Conservation (phyloP, 2,888 invertebrate species). For the Drosophila paramelanica region DNA sequence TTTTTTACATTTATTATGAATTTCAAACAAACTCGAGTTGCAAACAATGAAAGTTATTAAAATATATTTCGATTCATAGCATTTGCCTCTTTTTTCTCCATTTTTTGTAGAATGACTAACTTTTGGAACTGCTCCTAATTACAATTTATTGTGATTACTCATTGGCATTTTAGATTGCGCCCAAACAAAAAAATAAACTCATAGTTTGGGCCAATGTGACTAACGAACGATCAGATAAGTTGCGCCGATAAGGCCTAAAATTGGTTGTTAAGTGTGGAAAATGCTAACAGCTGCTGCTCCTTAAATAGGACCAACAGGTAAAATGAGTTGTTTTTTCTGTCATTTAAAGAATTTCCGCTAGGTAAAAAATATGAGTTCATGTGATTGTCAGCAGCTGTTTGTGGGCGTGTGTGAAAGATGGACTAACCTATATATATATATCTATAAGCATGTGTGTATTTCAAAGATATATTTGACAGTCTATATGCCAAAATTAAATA, state of each 20-base stretch:
- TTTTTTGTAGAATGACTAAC: slow-evolving; percentile 34
- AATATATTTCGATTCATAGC: slow-evolving; percentile 12
- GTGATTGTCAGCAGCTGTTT: slow-evolving; percentile 61
- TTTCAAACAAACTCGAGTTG: slow-evolving; percentile 40
- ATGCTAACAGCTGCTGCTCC: slow-evolving; percentile 40
- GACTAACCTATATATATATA: slow-evolving; percentile 21
- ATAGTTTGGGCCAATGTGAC: slow-evolving; percentile 44
- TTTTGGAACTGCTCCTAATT: slow-evolving; percentile 48
- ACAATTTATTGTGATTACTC: slow-evolving; percentile 55
- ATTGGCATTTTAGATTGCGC: slow-evolving; percentile 44
- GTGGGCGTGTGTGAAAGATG: slow-evolving; percentile 60
- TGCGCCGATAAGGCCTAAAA: slow-evolving; percentile 40
- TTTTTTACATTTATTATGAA: slow-evolving; percentile 34
- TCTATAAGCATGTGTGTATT: not conserved
- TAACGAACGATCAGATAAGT: slow-evolving; percentile 56
- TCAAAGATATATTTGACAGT: slow-evolving; percentile 38
- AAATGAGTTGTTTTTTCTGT: slow-evolving; percentile 22
- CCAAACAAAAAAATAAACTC: slow-evolving; percentile 23
- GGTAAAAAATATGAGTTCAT: slow-evolving; percentile 35
- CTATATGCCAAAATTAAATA: slow-evolving; percentile 56
- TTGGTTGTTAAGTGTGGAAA: slow-evolving; percentile 15
- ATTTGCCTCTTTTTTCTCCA: not conserved
- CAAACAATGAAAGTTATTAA: slow-evolving; percentile 45
- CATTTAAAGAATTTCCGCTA: slow-evolving; percentile 37
- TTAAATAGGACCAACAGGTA: slow-evolving; percentile 56